Evolutionary conservation across 2,113 vertebrate species (phyloP), one percentile per base, ranked within the genome.

Genomic region (Siniperca chuatsi): DNA sequence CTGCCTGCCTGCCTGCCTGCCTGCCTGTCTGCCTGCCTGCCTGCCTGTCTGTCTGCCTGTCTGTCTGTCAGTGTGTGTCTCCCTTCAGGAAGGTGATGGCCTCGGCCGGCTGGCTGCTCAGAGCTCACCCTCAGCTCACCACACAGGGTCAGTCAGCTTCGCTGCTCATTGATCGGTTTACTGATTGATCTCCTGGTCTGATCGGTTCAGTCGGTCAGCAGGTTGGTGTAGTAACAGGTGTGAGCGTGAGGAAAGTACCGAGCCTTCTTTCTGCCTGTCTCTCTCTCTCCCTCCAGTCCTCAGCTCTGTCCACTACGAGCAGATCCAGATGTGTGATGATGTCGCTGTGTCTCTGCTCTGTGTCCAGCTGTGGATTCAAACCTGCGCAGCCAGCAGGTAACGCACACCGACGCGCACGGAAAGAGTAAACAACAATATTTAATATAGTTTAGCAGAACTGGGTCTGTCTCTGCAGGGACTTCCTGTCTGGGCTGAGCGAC

Each of bases 321-420:
- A 94, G 69, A 89, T 98, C 86, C 93, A 98, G 86, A 95, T 97
- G 92, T 96, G 94, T 70, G 98, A 99, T 68, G 95, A 97, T 50
- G 93, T 95, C 79, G 91, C 96, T 42, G 95, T 96, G 82, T 94
- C 94, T 82, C 78, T 94, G 82, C 85, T 91, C 52, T 95, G 95
- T 66, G 90, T 99, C 93, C 96, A 95, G 85, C 81, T 98, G 90
- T 96, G 98, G 92, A 96, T 95, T 86, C 96, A 91, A 48, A 90
- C 96, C 88, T 94, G 98, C 81, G 94, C 92, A 20, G 83, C 94
- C 67, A 96, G 96, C 94, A 96, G 97, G 98, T 99, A 86, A 62
- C 52, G 61, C 52, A 57, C 40, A 44, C 42, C 8, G 7, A 42
- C 40, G 8, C 40, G 6, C 40, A 44, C 29, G 29, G 29, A 29